Conservation (phyloP, 2,888 invertebrate genomes). For the Ennomos erosarius region DNA sequence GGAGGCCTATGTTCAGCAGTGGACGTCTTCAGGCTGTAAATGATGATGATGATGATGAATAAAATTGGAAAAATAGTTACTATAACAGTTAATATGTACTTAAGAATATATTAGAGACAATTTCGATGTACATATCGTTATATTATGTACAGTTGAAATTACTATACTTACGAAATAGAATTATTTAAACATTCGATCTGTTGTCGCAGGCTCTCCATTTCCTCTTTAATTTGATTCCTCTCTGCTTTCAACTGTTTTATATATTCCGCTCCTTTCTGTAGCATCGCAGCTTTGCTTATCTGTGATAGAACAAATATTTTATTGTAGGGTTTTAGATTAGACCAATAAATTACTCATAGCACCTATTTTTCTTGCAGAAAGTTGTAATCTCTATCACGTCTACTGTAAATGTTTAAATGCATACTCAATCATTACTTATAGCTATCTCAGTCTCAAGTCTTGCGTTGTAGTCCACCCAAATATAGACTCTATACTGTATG, state of each 20-base stretch:
- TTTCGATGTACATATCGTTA: no score
- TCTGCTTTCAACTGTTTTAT: conserved; percentile 95
- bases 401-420: neutral
- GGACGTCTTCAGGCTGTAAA: no score
- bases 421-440: neutral
- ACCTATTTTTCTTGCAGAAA: neutral
- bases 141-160: neutral
- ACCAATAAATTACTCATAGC: conserved; percentile 2
- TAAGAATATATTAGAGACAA: no score
- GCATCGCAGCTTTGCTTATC: conserved; percentile 98
- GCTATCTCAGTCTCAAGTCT: conserved; percentile 1
- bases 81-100: no score
- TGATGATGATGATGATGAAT: no score
- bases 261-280: conserved; percentile 98
- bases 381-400: conserved; percentile 3
- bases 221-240: conserved; percentile 93
- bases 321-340: neutral
- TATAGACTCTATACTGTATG: conserved; percentile 3
- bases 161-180: conserved; percentile 91
- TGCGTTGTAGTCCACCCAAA: conserved; percentile 3
- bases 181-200: conserved; percentile 96
- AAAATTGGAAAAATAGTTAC: no score
- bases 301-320: conserved; percentile 54
- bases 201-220: conserved; percentile 93
- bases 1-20: no score